A percentile compares a stretch with the other conserved stretches of the same genome.
Conservation (phyloP, 1,140 invertebrate species). For the Sweltsa coloradensis region DNA sequence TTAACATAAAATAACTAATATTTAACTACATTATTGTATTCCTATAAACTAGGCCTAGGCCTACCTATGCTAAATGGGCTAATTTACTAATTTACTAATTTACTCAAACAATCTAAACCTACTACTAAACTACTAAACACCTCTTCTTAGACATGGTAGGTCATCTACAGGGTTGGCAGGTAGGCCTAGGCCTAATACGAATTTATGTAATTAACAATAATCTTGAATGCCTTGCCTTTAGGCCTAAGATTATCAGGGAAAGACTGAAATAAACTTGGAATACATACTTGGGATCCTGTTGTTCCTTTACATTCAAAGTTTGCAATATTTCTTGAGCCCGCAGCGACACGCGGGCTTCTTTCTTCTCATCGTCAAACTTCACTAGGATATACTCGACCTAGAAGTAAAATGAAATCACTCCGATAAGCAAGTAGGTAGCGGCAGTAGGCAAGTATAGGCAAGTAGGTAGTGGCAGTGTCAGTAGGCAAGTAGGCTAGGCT, state of each 20-base stretch:
- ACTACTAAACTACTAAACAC: neutral
- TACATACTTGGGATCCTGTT: constrained; percentile 60
- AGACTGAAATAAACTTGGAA: constrained; percentile 9
- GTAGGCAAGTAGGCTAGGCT: too few species aligned
- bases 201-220: constrained; percentile 6
- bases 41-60: too few species aligned
- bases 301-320: constrained; percentile 71
- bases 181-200: constrained; percentile 2
- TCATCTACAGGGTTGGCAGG: neutral
- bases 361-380: constrained; percentile 83
- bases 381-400: constrained; percentile 92
- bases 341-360: constrained; percentile 71
- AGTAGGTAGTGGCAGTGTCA: too few species aligned
- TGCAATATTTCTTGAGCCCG: constrained; percentile 68
- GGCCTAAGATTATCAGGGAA: neutral
- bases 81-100: too few species aligned
- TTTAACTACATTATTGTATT: too few species aligned
- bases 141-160: neutral
- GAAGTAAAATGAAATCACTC: too few species aligned
- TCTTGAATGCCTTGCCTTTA: neutral
- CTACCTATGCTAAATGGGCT: too few species aligned
- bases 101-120: too few species aligned
- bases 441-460: too few species aligned
- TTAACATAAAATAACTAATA: too few species aligned
- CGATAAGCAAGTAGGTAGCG: too few species aligned